Base-by-base conservation (phyloP, 2,113 vertebrate genomes). In the Arvicanthis niloticus region DNA sequence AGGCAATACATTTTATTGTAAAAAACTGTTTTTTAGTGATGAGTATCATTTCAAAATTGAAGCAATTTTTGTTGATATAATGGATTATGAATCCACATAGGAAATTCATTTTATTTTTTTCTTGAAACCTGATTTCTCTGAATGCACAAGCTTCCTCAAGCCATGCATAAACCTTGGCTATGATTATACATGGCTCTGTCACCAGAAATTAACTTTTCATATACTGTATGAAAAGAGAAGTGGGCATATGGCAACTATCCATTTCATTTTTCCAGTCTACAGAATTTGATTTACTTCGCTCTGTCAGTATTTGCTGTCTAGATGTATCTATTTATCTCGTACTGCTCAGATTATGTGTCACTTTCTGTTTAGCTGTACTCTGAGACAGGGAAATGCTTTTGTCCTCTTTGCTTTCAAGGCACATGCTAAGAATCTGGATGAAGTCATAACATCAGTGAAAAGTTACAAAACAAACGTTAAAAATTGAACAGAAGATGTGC, bases 201-300 rank as follows among this genome's bases (percentile, higher is more conserved):
- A 94, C 53, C 48, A 22, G 56, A 29, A 96, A 97, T 96, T 91
- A 91, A 40, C 40, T 76, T 90, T 60, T 26, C 21, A 15, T 78
- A 72, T 7, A 70, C 4, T 58, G 24, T 92, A 5, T 84, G 34
- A 58, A 93, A 93, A 91, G n/a, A 62, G 15, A 92, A 93, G 51
- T 90, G 42, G 70, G 42, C 88, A 94, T 86, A 70, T 94, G 94
- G 88, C 53, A 87, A 85, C 21, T 56, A 68, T 93, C 68, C 60
- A 90, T 96, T 97, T 97, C 60, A 89, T 88, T 91, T 96, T 78
- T 90, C 75, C 81, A 73, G 65, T 48, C 72, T 48, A 89, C 51
- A 72, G 85, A 95, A 95, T 92, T 88, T 96, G 8, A 92, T 96
- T 98, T 96, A 73, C 76, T 89, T 96, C 85, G 34, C 67, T 91